phyloP scores from a whole-genome alignment of 2,113 vertebrate species.

The Anser cygnoides region DNA sequence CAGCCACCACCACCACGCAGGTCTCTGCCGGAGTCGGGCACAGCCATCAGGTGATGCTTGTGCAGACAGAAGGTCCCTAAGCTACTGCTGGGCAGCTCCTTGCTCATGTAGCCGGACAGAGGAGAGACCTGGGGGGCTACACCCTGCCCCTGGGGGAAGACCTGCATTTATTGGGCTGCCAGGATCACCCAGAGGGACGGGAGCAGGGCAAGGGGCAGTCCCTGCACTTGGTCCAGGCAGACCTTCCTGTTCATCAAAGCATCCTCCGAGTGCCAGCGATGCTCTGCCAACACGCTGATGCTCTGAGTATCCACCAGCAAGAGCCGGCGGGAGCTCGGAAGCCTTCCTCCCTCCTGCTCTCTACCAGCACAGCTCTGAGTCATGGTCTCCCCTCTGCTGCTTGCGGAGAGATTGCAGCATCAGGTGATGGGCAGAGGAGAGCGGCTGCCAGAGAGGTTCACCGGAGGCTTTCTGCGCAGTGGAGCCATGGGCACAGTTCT shows the following conservation, averaged over 20 bases:
- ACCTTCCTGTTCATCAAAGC: background rate
- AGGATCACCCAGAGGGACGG: background rate
- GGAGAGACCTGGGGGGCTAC: accelerated
- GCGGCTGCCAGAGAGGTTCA: background rate
- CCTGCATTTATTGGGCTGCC: accelerated
- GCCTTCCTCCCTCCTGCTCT: background rate
- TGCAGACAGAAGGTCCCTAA: accelerated
- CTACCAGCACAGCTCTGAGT: background rate
- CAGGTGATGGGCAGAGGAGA: background rate
- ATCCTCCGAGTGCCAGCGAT: accelerated
- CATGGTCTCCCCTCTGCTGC: background rate
- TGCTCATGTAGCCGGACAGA: accelerated
- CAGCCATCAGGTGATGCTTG: background rate
- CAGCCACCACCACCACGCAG: accelerated
- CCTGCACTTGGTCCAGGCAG: accelerated
- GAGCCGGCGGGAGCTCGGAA: background rate
- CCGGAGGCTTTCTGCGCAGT: background rate
- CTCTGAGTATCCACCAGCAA: accelerated
- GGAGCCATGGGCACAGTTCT: background rate
- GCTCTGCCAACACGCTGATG: background rate
- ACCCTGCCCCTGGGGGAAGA: background rate
- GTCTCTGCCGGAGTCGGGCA: background rate
- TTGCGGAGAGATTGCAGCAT: background rate
- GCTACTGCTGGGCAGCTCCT: accelerated
- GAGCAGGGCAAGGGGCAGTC: background rate